Conservation (phyloP, 2,113 vertebrate genomes). For the Eulemur macaco region DNA sequence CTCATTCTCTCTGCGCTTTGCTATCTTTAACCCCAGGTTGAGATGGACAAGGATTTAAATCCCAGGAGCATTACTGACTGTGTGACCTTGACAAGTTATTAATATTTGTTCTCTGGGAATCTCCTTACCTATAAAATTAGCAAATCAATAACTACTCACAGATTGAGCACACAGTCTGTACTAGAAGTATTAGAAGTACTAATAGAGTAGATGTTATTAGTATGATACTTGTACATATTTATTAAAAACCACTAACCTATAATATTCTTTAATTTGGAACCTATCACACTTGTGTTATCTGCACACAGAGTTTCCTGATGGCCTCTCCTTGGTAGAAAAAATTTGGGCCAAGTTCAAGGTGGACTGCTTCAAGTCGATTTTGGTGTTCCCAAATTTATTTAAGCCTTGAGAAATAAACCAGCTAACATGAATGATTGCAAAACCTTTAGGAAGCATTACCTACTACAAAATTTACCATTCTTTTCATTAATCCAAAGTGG, state of each 20-base stretch:
- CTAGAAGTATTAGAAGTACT: background rate
- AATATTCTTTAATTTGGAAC: background rate
- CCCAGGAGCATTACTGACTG: background rate
- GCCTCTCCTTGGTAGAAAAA: background rate
- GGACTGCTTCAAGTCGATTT: constrained; percentile 26
- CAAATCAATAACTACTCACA: background rate
- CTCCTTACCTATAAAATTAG: background rate
- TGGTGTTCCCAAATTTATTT: background rate
- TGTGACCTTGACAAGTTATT: background rate
- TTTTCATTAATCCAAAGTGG: background rate
- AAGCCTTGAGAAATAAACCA: constrained; percentile 27
- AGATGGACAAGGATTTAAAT: background rate
- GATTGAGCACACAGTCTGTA: background rate
- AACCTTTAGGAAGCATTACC: background rate
- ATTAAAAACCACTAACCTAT: background rate
- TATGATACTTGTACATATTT: background rate
- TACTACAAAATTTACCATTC: background rate
- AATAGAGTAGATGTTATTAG: background rate
- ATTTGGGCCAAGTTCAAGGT: constrained; percentile 14
- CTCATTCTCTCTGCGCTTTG: background rate
- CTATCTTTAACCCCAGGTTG: background rate
- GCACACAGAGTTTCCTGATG: background rate
- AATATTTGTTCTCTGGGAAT: background rate
- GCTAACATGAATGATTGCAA: background rate
- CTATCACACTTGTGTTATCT: background rate